Evolutionary conservation across 2,888 invertebrate genomes (phyloP).

Genomic region (Heliconius ismenius): DNA sequence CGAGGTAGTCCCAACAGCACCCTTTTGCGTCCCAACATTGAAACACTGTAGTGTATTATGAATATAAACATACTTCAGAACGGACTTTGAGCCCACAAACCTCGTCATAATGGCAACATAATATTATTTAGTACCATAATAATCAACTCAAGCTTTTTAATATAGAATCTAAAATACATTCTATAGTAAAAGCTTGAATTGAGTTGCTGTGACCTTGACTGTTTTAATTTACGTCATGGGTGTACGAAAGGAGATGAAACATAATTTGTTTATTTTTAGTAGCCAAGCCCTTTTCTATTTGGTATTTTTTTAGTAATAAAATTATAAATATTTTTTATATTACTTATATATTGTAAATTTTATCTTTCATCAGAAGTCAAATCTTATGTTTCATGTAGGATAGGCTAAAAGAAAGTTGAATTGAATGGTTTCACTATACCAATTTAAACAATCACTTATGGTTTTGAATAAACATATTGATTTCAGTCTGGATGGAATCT

Average conservation of each 20-base stretch:
- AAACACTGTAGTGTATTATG: too few relatives aligned
- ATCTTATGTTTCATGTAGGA: too few relatives aligned
- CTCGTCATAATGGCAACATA: not conserved
- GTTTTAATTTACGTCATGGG: not conserved
- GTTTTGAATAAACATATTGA: too few relatives aligned
- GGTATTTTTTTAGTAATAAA: not conserved
- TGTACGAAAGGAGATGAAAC: not conserved
- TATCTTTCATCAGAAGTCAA: too few relatives aligned
- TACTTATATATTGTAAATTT: not conserved
- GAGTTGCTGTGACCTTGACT: not conserved
- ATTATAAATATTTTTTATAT: not conserved
- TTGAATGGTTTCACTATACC: too few relatives aligned
- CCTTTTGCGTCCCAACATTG: too few relatives aligned
- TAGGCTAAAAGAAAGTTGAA: too few relatives aligned
- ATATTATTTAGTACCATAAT: not conserved
- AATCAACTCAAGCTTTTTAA: not conserved
- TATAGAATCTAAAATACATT: not conserved
- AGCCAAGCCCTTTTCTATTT: not conserved
- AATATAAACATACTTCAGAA: not conserved
- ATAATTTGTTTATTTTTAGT: constrained; percentile 2
- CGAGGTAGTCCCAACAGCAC: too few relatives aligned
- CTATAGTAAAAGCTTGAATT: not conserved
- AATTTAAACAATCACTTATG: too few relatives aligned
- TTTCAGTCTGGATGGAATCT: too few relatives aligned
- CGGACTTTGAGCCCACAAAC: not conserved